Evolutionary conservation across 2,797 vertebrate genomes (phyloP).

Genomic region (Danio jaintianensis): DNA sequence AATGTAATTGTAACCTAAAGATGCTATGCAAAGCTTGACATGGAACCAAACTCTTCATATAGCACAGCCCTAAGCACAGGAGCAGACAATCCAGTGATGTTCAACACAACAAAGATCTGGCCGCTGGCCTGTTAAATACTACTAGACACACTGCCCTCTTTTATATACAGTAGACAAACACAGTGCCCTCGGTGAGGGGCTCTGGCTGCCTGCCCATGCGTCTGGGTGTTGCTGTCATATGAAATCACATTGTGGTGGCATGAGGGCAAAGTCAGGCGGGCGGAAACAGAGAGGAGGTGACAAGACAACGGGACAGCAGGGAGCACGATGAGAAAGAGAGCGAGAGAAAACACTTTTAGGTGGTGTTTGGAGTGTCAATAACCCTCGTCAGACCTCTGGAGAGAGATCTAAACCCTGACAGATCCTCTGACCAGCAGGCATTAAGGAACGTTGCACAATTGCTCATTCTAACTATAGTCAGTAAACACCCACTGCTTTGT

Average conservation of each 20-base stretch:
- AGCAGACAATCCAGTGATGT: constrained; percentile 25
- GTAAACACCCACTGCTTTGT: not conserved
- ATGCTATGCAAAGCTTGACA: too few relatives aligned
- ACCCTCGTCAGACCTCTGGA: not conserved
- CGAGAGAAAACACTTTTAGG: constrained; percentile 35
- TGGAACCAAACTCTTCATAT: too few relatives aligned
- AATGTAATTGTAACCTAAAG: too few relatives aligned
- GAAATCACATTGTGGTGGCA: constrained; percentile 63
- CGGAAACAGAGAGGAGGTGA: constrained; percentile 75
- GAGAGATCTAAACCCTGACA: constrained; percentile 55
- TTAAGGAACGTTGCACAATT: constrained; percentile 28
- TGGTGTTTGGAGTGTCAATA: constrained; percentile 11
- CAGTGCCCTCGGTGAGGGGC: constrained; percentile 57
- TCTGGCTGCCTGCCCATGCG: constrained; percentile 65
- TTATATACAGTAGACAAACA: constrained; percentile 17
- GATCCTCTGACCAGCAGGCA: constrained; percentile 53
- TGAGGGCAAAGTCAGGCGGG: constrained; percentile 63
- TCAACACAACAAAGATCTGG: constrained; percentile 17
- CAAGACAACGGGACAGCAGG: constrained; percentile 71
- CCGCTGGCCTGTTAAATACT: constrained; percentile 33
- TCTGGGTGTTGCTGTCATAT: constrained; percentile 76
- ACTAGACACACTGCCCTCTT: constrained; percentile 38
- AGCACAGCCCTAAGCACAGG: not conserved
- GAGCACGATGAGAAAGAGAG: constrained; percentile 66
- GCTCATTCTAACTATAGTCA: not conserved